Base-by-base conservation (phyloP, 2,888 invertebrate genomes). In the Lamellibrachia satsuma region DNA sequence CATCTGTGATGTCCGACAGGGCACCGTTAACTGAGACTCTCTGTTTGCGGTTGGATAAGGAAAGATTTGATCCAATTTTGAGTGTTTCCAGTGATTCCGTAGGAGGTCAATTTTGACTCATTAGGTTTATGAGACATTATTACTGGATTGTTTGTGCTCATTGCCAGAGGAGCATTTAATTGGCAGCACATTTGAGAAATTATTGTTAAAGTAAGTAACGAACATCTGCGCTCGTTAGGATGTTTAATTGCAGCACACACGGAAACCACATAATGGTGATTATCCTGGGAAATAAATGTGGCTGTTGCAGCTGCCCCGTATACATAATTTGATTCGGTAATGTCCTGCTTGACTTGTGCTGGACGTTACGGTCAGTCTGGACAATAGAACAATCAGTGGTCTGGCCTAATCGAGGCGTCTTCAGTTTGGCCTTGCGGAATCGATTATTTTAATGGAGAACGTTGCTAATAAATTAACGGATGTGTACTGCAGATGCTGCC, bases 311-410 rank as follows among this genome's bases (percentile, higher is more conserved):
- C 75, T 75, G 75, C 22, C 75, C 75, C 6, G 75, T 75, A 75
- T 75, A 75, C n/a, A 75, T 75, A 75, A 75, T 75, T 75, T 75
- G 75, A 22, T 75, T 75, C 22, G 6, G 2, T 75, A 75, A 75
- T 75, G 75, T 75, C 75, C 75, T 22, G 22, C 22, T 75, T 15
- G 15, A 75, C 75, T 75, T 75, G 75, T 3, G 75, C 22, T 75
- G 75, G 11, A 75, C 75, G 75, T 75, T 22, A 22, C 22, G 75
- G 75, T 75, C 75, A 75, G 6, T 22, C 15, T 75, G 75, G 75
- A 75, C 75, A 75, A 75, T 75, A n/a, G n/a, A n/a, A n/a, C 75
- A 75, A 75, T 75, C 75, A 75, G 75, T 75, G 75, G 75, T 75
- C 22, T 11, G 75, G 75, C 75, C 75, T 75, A 75, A 75, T 75